Conservation (phyloP, 2,113 vertebrate species). For the Dryoscopus gambensis region DNA sequence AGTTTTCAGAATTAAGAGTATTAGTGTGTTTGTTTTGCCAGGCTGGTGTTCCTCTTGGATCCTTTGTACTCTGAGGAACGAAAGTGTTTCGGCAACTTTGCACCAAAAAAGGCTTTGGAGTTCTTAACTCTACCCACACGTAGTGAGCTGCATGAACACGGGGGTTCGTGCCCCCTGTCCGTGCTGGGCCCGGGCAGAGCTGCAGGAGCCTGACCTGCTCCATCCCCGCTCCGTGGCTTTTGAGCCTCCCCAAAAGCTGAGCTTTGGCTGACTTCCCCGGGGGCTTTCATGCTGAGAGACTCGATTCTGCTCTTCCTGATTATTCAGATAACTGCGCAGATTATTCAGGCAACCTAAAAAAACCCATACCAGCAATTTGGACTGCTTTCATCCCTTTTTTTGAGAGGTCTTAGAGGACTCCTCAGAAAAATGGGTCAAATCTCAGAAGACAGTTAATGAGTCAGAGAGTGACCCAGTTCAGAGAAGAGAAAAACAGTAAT, state of each 20-base stretch:
- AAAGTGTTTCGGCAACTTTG: neutral
- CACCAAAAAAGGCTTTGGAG: neutral
- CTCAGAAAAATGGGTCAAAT: neutral
- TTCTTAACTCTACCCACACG: neutral
- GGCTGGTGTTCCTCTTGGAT: neutral
- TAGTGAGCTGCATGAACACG: accelerated
- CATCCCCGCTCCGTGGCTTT: accelerated
- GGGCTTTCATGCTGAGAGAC: accelerated
- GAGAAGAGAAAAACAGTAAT: neutral
- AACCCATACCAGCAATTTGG: neutral
- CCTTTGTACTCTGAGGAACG: neutral
- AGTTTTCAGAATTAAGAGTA: neutral
- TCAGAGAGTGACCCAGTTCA: neutral
- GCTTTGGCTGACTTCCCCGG: neutral
- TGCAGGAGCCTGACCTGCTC: too few species aligned
- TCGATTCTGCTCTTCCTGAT: neutral
- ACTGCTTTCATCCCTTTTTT: neutral
- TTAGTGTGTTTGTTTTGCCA: neutral
- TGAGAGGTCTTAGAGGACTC: neutral
- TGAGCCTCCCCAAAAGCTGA: too few species aligned
- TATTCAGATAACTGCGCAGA: neutral
- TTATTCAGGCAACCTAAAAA: neutral
- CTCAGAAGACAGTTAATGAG: neutral
- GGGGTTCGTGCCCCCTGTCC: neutral
- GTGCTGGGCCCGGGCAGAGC: neutral